Percentiles rank a stretch among this genome's conserved stretches.
These are phyloP conservation scores for Boloria euphrosyne DNA, from an alignment of 2,888 invertebrate genomes.

Conservation along the genomic window DNA sequence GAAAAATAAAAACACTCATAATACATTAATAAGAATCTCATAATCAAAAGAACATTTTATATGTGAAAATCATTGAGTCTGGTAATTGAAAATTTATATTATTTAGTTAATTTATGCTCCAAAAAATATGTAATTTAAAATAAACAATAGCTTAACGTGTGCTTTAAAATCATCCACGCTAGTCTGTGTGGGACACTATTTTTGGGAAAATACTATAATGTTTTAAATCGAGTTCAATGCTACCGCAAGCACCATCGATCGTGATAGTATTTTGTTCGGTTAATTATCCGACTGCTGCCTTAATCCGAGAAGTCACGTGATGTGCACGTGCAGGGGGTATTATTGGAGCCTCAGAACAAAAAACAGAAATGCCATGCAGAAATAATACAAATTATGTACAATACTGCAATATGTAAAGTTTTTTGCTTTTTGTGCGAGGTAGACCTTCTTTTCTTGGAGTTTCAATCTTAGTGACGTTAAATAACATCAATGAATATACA, in stretches of 20 bases:
- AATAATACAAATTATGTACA: neutral
- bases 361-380: constrained; percentile 3
- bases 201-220: constrained; percentile 14
- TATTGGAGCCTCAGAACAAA: constrained; percentile 43
- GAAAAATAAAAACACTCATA: too few relatives aligned
- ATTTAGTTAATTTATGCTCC: too few relatives aligned
- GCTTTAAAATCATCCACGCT: constrained; percentile 5
- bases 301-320: constrained; percentile 79
- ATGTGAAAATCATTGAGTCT: too few relatives aligned
- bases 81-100: too few relatives aligned
- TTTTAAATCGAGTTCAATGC: constrained; percentile 22
- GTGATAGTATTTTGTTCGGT: constrained; percentile 67
- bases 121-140: neutral
- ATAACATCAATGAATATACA: too few relatives aligned
- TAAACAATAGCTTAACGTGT: constrained; percentile 4
- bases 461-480: too few relatives aligned
- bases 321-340: constrained; percentile 71
- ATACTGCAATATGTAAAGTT: too few relatives aligned
- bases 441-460: too few relatives aligned
- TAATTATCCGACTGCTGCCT: constrained; percentile 75
- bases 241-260: constrained; percentile 32
- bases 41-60: too few relatives aligned
- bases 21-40: too few relatives aligned
- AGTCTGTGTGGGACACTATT: constrained; percentile 5
- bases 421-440: too few relatives aligned